Base-by-base conservation (phyloP, 2,888 invertebrate genomes). In the Cremastobaeus sp. region DNA sequence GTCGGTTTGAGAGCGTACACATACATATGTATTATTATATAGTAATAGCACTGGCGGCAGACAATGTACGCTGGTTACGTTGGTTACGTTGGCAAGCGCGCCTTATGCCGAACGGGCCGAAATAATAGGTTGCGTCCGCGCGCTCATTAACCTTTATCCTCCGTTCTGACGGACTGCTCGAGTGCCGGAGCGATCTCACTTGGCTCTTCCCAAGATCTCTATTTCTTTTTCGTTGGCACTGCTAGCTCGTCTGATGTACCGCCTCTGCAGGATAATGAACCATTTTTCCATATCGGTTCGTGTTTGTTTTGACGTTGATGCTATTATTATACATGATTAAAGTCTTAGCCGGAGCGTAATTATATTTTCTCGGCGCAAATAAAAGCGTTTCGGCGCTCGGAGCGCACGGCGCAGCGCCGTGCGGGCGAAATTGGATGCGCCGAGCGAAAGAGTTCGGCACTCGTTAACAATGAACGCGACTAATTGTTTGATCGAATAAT, bases 101-200 rank as follows among this genome's bases (percentile, higher is more conserved):
- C 55, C 55, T 66, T 59, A 62, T 47, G 55, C 77, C 82, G 83
- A 83, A 80, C 83, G 83, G 83, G 82, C 82, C 84, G 80, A 87
- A 87, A 87, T 87, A 86, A 87, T 87, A 87, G 87, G 86, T 86
- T 87, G 84, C 84, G 86, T 86, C 84, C 83, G 84, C 78, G 85
- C 84, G 85, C 86, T 86, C 87, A 87, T 87, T 87, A 87, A 86
- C 87, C 87, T 87, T 87, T 86, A 85, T 86, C 86, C 86, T 85
- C 84, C 59, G 45, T 43, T 57, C 68, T 79, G 81, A 79, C 84
- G 79, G 78, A 81, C 82, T 76, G 81, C n/a, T n/a, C 83, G 81
- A 84, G 83, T 83, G 84, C 83, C 84, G 83, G 74, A 60, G 47
- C 68, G 69, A 74, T 74, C 65, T 83, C 84, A 84, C 85, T 86